Evolutionary conservation across 37 sponge, comb jelly and placozoan species (phyloP).

Genomic region (Oopsacas minuta): DNA sequence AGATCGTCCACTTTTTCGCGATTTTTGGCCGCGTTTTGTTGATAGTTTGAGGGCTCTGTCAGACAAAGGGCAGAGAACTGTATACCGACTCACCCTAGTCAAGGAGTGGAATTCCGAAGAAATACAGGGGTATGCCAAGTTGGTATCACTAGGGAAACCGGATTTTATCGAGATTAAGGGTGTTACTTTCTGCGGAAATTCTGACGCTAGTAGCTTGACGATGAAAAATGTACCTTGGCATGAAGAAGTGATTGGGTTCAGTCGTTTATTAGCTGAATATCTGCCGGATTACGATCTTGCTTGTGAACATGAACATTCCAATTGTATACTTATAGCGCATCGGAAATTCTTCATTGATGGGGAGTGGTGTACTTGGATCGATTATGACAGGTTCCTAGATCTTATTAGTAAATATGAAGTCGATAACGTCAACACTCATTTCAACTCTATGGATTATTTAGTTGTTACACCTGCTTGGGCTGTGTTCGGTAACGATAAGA

Average conservation of each 20-base stretch:
- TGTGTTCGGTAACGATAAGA: conserved; percentile 47
- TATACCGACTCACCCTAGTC: conserved; percentile 86
- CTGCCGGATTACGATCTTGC: conserved; percentile 75
- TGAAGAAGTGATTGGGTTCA: conserved; percentile 81
- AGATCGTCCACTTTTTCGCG: conserved; percentile 79
- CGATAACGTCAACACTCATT: not conserved
- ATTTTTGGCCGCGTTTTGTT: conserved; percentile 79
- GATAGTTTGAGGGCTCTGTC: conserved; percentile 55
- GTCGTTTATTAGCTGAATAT: conserved; percentile 50
- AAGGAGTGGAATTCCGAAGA: conserved; percentile 93
- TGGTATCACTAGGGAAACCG: conserved; percentile 63
- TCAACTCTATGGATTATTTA: conserved; percentile 68
- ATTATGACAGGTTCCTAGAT: conserved; percentile 73
- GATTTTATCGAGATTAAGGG: conserved; percentile 97
- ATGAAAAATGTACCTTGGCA: conserved; percentile 94
- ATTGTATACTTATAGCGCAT: conserved; percentile 84
- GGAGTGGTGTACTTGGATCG: conserved; percentile 87
- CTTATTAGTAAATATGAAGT: conserved; percentile 38
- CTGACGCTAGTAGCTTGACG: conserved; percentile 74
- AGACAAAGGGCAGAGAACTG: conserved; percentile 87
- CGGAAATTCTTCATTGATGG: conserved; percentile 80
- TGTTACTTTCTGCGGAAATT: conserved; percentile 86
- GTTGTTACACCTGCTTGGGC: conserved; percentile 81
- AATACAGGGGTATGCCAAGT: conserved; percentile 57
- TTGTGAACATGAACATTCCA: conserved; percentile 94